Evolutionary conservation across 2,797 vertebrate genomes (phyloP), one percentile per base, ranked within the genome.

Genomic region (Tarsius wallacei): DNA sequence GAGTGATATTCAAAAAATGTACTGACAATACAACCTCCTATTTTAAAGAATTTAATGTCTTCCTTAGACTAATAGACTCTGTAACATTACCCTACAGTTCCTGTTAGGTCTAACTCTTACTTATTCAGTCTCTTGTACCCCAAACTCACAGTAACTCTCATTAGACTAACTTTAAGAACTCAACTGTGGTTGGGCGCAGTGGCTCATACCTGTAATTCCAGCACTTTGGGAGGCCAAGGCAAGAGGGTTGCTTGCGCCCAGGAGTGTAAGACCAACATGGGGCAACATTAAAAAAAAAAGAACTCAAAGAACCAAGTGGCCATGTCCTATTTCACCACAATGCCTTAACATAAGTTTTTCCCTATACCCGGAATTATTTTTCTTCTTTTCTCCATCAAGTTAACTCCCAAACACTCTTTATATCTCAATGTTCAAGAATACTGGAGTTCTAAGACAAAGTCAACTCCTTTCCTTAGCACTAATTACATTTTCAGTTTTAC

Each of bases 31-130:
- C 24, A 86, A 33, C 17, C 14, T 63, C 49, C 64, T 53, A 33
- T 80, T 80, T 42, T 80, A 86, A 81, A 33, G 1, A 15, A 33
- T 22, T 64, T 49, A 68, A 4, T 78, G 24, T 57, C 16, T 55
- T 95, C 68, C 33, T 95, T 80, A 64, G 31, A 70, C 55, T 81
- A 80, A 91, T 14, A 86, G 55, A 64, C 13, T 71, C 16, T 24
- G 47, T 53, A 42, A 53, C 10, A 28, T 13, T 11, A 57, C 33
- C 49, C 24, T 47, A 33, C 47, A 90, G 47, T 53, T 21, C 15
- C 26, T 64, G 7, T 47, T 17, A 22, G 47, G 21, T 80, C 21
- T 55, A 61, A 53, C 12, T n/a, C n/a, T 59, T 78, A 78, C 15
- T 70, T 78, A 36, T 7, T 55, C 28, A 31, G 12, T 63, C 11